A percentile compares a stretch with the other conserved stretches of the same genome.
Evolutionary conservation across 2,113 vertebrate species (phyloP).

Genomic region (Seriola aureovittata): DNA sequence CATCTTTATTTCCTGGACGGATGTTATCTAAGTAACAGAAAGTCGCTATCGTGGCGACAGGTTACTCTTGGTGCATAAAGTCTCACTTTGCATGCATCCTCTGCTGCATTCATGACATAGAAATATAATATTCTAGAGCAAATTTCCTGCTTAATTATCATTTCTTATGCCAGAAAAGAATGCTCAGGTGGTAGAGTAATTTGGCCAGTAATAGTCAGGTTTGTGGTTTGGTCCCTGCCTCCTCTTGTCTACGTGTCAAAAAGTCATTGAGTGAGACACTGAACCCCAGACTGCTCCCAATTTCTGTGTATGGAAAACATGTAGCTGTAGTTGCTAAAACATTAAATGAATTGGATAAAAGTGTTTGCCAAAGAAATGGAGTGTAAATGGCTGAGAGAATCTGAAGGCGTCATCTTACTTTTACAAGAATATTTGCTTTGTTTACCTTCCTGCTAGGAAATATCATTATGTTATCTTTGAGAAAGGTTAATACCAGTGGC

Average conservation of each 20-base stretch:
- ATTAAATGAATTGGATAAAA: background rate
- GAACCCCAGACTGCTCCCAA: background rate
- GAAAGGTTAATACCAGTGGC: background rate
- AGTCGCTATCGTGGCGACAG: background rate
- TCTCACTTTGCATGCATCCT: constrained; percentile 11
- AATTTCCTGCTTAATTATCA: background rate
- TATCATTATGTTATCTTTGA: background rate
- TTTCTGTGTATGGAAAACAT: background rate
- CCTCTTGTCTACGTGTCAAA: background rate
- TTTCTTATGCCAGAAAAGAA: background rate
- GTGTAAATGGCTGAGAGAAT: background rate
- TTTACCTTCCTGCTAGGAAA: constrained; percentile 26
- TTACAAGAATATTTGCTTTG: background rate
- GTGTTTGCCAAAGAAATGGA: background rate
- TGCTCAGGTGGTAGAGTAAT: background rate
- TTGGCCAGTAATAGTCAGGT: background rate
- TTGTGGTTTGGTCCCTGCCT: background rate
- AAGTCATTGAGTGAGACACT: background rate
- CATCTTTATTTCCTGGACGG: background rate
- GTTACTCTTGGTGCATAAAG: constrained; percentile 28
- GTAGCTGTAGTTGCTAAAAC: background rate
- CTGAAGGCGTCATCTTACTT: background rate
- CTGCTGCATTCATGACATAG: background rate
- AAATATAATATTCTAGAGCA: background rate
- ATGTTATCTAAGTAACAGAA: constrained; percentile 28